Evolutionary conservation across 1,140 invertebrate species (phyloP), one percentile per base, ranked within the genome.

Genomic region (Anoplophora glabripennis): DNA sequence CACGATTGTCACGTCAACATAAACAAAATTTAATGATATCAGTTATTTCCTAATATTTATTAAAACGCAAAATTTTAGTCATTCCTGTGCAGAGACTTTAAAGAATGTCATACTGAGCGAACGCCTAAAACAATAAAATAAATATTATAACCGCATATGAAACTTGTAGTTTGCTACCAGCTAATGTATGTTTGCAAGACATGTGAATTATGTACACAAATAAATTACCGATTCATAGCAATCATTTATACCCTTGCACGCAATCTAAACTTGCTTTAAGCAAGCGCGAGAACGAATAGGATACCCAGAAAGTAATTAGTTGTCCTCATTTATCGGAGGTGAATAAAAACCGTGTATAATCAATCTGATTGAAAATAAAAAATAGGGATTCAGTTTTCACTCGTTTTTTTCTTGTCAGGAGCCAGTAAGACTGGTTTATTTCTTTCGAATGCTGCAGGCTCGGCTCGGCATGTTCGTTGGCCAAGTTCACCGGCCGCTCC

Each of bases 361-460:
- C 21, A 28, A 40, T 40, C 11, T n/a, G 38, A 40, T 8, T 14
- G 38, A 40, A n/a, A 15, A 40, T 40, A 40, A 49, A 49, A 49
- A 49, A 14, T 49, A 28, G 11, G 35, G 10, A 49, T 49, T 49
- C 14, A 12, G 14, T 18, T 41, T 47, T 28, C 11, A 33, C 3
- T 28, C 21, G 21, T 63, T 59, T 63, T 56, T 59, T 61, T 61
- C 59, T 63, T 56, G 63, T 51, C 48, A 65, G 66, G 49, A 65
- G 66, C 66, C 63, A 59, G 66, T 59, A 65, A 65, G 57, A 67
- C 66, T 61, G 66, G 66, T 67, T 67, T 67, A 64, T 62, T 60
- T 63, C 63, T 51, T 57, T 59, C 57, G 56, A 49, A 44, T 59
- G 59, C 58, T 59, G 28, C 62, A 45, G 62, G 65, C 65, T 53